Conservation (phyloP, 2,797 vertebrate genomes). For the Hybognathus amarus region DNA sequence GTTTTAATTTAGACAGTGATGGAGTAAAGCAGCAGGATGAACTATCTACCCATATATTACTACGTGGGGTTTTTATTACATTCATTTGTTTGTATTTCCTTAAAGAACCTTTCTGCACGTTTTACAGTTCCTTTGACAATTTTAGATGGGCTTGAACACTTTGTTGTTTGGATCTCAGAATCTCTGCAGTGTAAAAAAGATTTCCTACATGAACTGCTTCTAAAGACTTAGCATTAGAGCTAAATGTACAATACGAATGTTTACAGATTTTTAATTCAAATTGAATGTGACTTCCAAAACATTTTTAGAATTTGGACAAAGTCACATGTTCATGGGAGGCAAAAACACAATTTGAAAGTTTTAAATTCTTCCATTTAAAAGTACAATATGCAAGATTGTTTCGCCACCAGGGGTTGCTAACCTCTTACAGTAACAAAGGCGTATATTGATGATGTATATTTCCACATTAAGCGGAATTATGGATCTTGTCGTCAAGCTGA, state of each 20-base stretch:
- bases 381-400: no score
- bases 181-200: not conserved
- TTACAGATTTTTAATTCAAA: not conserved
- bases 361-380: not conserved
- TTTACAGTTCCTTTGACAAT: not conserved
- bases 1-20: slow-evolving; percentile 7
- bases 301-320: no score
- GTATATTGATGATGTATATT: no score
- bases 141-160: not conserved
- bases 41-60: not conserved
- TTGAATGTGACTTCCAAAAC: not conserved
- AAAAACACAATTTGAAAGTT: no score
- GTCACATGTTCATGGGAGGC: not conserved
- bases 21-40: slow-evolving; percentile 14
- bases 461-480: no score
- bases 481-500: no score
- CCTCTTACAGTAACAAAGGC: no score
- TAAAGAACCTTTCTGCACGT: not conserved
- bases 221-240: not conserved
- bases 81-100: slow-evolving; percentile 1
- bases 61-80: not conserved
- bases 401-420: no score
- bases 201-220: not conserved
- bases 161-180: not conserved
- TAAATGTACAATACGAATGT: not conserved